Conservation (phyloP, 2,888 invertebrate genomes). For the Chalcis sispes region DNA sequence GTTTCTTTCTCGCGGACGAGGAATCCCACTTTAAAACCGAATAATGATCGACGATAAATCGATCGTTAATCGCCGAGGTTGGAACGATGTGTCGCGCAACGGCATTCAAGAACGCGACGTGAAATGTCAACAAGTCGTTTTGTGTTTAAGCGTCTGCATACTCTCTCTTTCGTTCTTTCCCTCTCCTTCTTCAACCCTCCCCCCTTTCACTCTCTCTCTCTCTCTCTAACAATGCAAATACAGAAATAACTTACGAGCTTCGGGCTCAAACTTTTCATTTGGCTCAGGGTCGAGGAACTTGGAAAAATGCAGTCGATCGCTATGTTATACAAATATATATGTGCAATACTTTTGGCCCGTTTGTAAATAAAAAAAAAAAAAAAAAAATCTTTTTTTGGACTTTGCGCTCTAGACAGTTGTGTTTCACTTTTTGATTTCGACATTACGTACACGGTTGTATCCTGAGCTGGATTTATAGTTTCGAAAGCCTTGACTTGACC, state of each 20-base stretch:
- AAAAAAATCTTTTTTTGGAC: background rate
- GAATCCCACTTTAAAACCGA: too few species aligned
- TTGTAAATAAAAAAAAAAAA: too few species aligned
- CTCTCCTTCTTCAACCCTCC: too few species aligned
- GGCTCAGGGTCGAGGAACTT: conserved; percentile 57
- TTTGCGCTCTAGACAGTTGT: background rate
- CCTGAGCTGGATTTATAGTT: background rate
- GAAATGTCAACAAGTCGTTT: conserved; percentile 22
- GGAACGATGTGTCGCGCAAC: too few species aligned
- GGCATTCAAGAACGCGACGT: background rate
- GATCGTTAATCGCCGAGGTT: too few species aligned
- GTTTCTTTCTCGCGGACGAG: too few species aligned
- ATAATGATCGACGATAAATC: background rate
- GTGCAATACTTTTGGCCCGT: background rate
- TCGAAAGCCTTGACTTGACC: conserved; percentile 6
- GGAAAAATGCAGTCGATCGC: conserved; percentile 53
- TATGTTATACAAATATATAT: too few species aligned
- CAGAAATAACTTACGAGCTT: conserved; percentile 34
- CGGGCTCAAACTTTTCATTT: conserved; percentile 20
- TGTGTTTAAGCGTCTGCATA: background rate
- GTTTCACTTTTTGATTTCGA: background rate
- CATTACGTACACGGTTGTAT: background rate
- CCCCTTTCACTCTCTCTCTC: background rate
- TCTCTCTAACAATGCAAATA: background rate
- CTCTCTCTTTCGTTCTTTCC: background rate